Percentiles rank a stretch among this genome's conserved stretches.
phyloP scores from a whole-genome alignment of 2,797 vertebrate genomes.

The Pantherophis vulpinus region DNA sequence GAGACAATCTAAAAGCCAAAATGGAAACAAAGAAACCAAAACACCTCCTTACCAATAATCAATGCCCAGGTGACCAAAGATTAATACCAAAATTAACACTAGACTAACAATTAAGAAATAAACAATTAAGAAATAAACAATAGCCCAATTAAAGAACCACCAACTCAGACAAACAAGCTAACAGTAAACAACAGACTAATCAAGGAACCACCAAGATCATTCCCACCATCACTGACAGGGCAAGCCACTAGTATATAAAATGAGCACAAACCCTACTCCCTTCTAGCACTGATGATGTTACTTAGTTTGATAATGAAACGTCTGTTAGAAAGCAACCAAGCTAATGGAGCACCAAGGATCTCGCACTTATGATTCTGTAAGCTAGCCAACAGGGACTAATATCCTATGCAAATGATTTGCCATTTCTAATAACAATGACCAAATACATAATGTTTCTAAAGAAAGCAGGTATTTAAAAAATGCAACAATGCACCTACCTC shows the following conservation, averaged over 20 bases:
- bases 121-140: not conserved
- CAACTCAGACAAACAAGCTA: not conserved
- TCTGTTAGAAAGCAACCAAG: not conserved
- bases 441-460: constrained; percentile 8
- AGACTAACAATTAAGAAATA: not conserved
- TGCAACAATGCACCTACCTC: constrained; percentile 25
- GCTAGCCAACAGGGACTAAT: constrained; percentile 1
- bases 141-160: not conserved
- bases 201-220: not conserved
- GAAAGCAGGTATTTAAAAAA: constrained; percentile 13
- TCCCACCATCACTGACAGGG: not conserved
- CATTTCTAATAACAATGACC: not conserved
- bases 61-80: not conserved
- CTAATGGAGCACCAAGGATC: not conserved
- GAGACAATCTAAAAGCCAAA: not conserved
- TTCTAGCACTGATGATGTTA: not conserved
- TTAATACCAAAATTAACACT: not conserved
- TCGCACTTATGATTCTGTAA: not conserved
- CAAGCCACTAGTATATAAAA: not conserved
- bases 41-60: not conserved
- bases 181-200: not conserved
- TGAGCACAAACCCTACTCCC: not conserved
- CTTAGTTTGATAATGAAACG: not conserved
- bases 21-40: not conserved
- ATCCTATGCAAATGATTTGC: constrained; percentile 2